Percentiles rank a stretch among this genome's conserved stretches.
phyloP scores from a whole-genome alignment of 2,113 vertebrate genomes.

The Cnemophilus loriae region DNA sequence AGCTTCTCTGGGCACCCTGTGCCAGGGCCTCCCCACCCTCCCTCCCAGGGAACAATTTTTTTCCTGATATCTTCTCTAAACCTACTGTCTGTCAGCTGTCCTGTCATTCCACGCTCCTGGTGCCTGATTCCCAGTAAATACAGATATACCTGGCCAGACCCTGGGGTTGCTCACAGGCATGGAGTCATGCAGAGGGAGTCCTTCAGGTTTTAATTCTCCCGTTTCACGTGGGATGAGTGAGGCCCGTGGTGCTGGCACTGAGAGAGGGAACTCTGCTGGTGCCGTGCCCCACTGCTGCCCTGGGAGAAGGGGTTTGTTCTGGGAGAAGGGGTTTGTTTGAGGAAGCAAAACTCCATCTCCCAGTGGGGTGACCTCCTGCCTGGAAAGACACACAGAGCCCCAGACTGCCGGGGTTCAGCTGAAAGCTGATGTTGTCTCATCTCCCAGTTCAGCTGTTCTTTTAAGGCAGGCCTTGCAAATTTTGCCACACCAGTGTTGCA shows the following conservation, averaged over 20 bases:
- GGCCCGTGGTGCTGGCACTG: not conserved
- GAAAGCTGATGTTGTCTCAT: not conserved
- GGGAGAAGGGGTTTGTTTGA: not conserved
- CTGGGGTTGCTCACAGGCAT: not conserved
- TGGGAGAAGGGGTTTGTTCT: not conserved
- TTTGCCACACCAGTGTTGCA: too few relatives aligned
- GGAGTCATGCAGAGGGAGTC: not conserved
- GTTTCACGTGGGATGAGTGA: not conserved
- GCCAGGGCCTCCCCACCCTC: not conserved
- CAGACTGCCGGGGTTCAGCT: not conserved
- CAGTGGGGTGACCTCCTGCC: not conserved
- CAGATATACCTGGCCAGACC: not conserved
- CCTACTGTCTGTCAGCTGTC: not conserved
- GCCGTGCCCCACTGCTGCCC: not conserved
- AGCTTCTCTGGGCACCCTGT: not conserved
- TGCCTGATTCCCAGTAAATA: not conserved
- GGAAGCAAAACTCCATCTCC: not conserved
- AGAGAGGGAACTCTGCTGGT: not conserved
- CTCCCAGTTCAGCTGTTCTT: not conserved
- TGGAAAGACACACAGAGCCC: not conserved
- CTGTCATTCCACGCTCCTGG: not conserved
- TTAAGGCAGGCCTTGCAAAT: not conserved
- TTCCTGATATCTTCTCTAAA: not conserved
- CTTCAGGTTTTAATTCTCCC: not conserved
- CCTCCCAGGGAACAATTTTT: fast-evolving